These are phyloP conservation scores for Polydrusus cervinus DNA, from an alignment of 2,888 invertebrate genomes.

Conservation along the genomic window DNA sequence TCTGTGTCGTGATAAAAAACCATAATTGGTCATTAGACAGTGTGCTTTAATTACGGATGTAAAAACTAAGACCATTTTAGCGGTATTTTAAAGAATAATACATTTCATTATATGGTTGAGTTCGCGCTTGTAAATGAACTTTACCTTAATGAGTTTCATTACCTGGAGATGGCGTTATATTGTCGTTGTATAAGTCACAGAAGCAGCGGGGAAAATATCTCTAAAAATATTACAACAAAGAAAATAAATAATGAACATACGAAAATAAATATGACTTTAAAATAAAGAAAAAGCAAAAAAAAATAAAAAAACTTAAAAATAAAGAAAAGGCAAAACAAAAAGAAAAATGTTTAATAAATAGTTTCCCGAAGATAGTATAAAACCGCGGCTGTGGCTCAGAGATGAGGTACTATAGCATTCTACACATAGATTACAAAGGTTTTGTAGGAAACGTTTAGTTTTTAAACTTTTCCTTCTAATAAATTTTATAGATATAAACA, in stretches of 20 bases:
- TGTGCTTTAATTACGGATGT: constrained; percentile 64
- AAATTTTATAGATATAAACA: too few species aligned
- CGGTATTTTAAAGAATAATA: constrained; percentile 67
- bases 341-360: too few species aligned
- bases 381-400: too few species aligned
- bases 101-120: constrained; percentile 66
- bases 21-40: constrained; percentile 65
- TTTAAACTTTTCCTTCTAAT: too few species aligned
- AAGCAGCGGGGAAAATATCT: background rate
- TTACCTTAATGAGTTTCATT: constrained; percentile 61
- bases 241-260: too few species aligned
- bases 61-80: constrained; percentile 66
- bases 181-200: background rate
- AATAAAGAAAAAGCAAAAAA: background rate
- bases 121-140: constrained; percentile 63
- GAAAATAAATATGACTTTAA: too few species aligned
- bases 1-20: constrained; percentile 53
- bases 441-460: too few species aligned
- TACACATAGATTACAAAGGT: too few species aligned
- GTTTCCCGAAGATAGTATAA: too few species aligned
- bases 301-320: background rate
- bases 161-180: constrained; percentile 59
- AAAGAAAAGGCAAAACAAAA: too few species aligned
- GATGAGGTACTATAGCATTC: too few species aligned
- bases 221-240: background rate